These are phyloP conservation scores for Diabrotica virgifera DNA, from an alignment of 1,140 invertebrate genomes.

Conservation along the genomic window DNA sequence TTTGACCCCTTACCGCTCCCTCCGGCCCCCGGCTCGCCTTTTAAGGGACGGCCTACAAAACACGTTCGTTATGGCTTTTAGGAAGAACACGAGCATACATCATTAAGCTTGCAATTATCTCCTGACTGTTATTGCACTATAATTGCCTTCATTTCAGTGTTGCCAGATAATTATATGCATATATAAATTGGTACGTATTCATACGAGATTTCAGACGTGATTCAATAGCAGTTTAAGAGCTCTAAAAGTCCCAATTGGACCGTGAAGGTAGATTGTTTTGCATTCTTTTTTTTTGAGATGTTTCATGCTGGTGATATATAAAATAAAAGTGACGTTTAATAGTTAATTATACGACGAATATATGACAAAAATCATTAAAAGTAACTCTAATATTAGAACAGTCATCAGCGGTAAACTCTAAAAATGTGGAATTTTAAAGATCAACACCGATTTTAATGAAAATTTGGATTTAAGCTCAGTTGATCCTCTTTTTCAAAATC, in stretches of 20 bases:
- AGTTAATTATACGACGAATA: neutral
- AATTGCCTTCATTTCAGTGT: slow-evolving; percentile 12
- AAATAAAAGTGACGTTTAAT: neutral
- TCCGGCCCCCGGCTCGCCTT: too few relatives aligned
- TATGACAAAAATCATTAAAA: neutral
- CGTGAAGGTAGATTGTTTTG: neutral
- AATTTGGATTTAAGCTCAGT: too few relatives aligned
- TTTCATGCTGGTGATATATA: neutral
- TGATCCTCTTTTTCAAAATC: too few relatives aligned
- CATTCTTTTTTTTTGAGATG: neutral
- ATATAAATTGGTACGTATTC: slow-evolving; percentile 12
- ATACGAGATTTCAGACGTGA: neutral
- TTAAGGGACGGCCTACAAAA: too few relatives aligned
- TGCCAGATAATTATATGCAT: slow-evolving; percentile 10
- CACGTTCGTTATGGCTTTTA: too few relatives aligned
- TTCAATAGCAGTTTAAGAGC: neutral
- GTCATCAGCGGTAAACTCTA: too few relatives aligned
- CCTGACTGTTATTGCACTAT: slow-evolving; percentile 8
- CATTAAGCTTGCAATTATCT: slow-evolving; percentile 10
- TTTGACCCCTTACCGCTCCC: too few relatives aligned
- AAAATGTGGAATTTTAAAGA: too few relatives aligned
- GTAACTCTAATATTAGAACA: too few relatives aligned
- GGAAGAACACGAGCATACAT: too few relatives aligned
- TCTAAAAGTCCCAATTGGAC: neutral
- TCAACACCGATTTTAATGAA: too few relatives aligned